phyloP scores from a whole-genome alignment of 1,140 invertebrate genomes.

The Halotydeus destructor region DNA sequence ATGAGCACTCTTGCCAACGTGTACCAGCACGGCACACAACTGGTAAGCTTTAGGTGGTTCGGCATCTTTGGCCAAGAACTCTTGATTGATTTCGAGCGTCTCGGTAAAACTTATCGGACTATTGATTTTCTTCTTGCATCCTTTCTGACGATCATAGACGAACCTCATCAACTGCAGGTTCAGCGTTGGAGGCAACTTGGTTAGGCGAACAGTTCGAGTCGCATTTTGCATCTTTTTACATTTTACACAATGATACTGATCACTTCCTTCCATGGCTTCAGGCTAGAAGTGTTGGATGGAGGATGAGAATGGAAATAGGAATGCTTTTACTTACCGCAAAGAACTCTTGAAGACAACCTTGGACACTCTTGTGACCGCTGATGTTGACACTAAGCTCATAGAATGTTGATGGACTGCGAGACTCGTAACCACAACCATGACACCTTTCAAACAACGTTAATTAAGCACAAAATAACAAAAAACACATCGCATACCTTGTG shows the following conservation, averaged over 20 bases:
- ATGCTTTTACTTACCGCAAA: slow-evolving; percentile 29
- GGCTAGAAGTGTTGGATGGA: slow-evolving; percentile 21
- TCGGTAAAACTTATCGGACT: slow-evolving; percentile 42
- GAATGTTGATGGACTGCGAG: slow-evolving; percentile 35
- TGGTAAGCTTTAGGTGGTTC: slow-evolving; percentile 27
- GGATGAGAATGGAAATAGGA: background rate
- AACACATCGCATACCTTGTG: slow-evolving; percentile 30
- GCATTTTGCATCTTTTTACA: slow-evolving; percentile 42
- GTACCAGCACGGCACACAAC: slow-evolving; percentile 41
- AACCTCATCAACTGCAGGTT: slow-evolving; percentile 43
- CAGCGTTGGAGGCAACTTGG: slow-evolving; percentile 40
- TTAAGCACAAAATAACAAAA: slow-evolving; percentile 2
- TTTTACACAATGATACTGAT: slow-evolving; percentile 39
- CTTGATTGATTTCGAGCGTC: slow-evolving; percentile 37
- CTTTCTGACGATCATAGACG: slow-evolving; percentile 41
- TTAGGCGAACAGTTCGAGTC: slow-evolving; percentile 34
- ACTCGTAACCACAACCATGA: slow-evolving; percentile 35
- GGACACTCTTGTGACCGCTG: slow-evolving; percentile 31
- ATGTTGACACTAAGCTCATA: slow-evolving; percentile 44
- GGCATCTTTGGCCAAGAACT: slow-evolving; percentile 4
- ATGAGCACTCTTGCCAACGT: slow-evolving; percentile 40
- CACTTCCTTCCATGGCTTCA: slow-evolving; percentile 39
- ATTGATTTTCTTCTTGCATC: slow-evolving; percentile 43
- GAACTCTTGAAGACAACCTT: slow-evolving; percentile 39
- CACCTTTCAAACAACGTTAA: slow-evolving; percentile 28